Conservation (phyloP, 1,140 invertebrate species). For the Cheumatopsyche charites region DNA sequence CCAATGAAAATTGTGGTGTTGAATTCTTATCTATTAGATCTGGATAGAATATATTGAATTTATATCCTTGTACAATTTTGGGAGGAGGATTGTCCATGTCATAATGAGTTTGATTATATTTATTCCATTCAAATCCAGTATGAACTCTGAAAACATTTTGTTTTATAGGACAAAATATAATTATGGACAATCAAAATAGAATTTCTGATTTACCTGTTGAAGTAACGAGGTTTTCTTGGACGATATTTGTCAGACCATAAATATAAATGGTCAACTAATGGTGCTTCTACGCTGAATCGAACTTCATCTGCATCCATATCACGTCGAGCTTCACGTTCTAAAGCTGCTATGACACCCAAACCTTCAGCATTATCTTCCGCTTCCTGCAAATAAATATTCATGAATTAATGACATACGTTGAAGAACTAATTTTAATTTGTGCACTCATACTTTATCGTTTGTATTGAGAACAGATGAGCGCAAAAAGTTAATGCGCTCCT, state of each 20-base stretch:
- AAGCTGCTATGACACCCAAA: constrained; percentile 65
- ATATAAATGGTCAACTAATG: constrained; percentile 85
- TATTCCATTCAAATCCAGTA: constrained; percentile 99
- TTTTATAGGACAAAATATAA: not conserved
- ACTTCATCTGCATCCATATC: constrained; percentile 91
- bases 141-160: constrained; percentile 69
- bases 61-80: constrained; percentile 99
- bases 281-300: constrained; percentile 90
- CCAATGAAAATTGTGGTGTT: constrained; percentile 93
- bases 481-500: constrained; percentile 75
- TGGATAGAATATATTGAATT: constrained; percentile 99
- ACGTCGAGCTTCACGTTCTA: constrained; percentile 82
- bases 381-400: constrained; percentile 20
- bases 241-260: constrained; percentile 98
- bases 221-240: constrained; percentile 96
- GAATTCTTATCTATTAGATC: constrained; percentile 96
- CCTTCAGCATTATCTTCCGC: constrained; percentile 45
- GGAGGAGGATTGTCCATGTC: constrained; percentile 99
- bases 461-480: constrained; percentile 60
- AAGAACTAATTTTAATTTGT: not conserved
- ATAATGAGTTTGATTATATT: constrained; percentile 99
- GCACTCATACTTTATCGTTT: constrained; percentile 34
- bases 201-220: constrained; percentile 85
- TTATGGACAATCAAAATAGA: too few relatives aligned
- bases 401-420: not conserved